A percentile compares a stretch with the other conserved stretches of the same genome.
Evolutionary conservation across 2,797 vertebrate species (phyloP).

Genomic region (Galagoides demidoff): DNA sequence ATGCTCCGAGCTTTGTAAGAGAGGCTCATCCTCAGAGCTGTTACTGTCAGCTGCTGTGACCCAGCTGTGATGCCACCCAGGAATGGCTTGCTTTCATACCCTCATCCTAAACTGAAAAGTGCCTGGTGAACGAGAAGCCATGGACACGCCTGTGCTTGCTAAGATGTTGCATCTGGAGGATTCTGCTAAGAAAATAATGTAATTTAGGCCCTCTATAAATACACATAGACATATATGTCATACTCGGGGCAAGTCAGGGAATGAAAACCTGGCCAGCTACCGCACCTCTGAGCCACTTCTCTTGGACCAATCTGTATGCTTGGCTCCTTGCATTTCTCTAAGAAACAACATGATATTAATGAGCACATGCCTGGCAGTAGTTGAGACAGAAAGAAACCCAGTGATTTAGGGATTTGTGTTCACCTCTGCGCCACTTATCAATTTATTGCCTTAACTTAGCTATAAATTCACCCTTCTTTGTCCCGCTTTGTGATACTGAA

Average conservation of each 20-base stretch:
- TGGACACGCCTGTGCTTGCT: fast-evolving
- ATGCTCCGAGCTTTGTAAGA: background rate
- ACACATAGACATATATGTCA: too few species aligned
- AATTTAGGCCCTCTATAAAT: background rate
- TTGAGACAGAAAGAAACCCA: background rate
- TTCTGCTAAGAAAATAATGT: fast-evolving
- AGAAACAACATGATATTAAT: background rate
- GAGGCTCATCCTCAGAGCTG: too few species aligned
- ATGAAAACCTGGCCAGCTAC: too few species aligned
- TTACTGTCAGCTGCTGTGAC: background rate
- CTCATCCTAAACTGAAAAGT: background rate
- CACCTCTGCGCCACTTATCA: background rate
- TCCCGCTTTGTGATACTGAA: background rate
- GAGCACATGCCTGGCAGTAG: background rate
- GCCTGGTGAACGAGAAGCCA: background rate
- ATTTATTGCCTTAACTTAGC: background rate
- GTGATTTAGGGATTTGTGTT: too few species aligned
- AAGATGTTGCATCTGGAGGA: background rate
- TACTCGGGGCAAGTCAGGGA: background rate
- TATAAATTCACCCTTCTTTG: background rate
- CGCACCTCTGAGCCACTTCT: background rate
- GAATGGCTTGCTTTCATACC: background rate
- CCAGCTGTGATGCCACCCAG: background rate
- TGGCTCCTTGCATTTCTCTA: background rate
- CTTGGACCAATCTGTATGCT: background rate